Base-by-base conservation (phyloP, 2,797 vertebrate species). In the Microtus agrestis region DNA sequence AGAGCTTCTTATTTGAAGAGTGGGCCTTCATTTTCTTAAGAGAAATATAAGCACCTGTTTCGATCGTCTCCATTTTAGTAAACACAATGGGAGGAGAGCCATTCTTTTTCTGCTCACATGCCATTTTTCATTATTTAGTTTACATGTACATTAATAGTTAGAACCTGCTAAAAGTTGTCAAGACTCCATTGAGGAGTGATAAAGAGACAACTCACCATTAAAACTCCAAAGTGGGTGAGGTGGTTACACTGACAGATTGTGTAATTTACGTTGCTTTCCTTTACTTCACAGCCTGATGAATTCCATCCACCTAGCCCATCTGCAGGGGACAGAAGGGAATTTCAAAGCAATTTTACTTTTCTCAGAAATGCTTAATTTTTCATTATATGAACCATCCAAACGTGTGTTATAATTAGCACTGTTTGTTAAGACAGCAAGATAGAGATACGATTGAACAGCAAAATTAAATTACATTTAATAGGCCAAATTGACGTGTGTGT, bases 201-300 rank as follows among this genome's bases (percentile, higher is more conserved):
- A 97, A 98, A 98, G 1, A 2, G 37, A 94, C 12, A 97, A 98
- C 99, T 99, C 98, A 99, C 99, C 99, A 99, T 96, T 78, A 99
- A 98, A 96, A 99, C 98, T 96, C 99, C 99, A 95, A 99, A 99
- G 98, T 99, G 99, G 94, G 99, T 99, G 97, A 99, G 99, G 96
- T 99, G 99, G 98, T 99, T 98, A 98, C 99, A 99, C 95, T 98
- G 98, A 98, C 99, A 99, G 97, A 98, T 98, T 92, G 99, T 99
- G 96, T 99, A 98, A 98, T 98, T 91, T 87, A 95, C 43, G 67
- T 98, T 98, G 91, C 98, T 98, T 93, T 89, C 97, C 40, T 86
- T 91, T n/a, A 98, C 98, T 97, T 98, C 96, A 98, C 99, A 99
- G 78, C 99, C 99, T 0, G 84, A 98, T 74, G 97, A 96, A 97